Evolutionary conservation across 2,888 invertebrate genomes (phyloP), one percentile per base, ranked within the genome.

Genomic region (Eupithecia exiguata): DNA sequence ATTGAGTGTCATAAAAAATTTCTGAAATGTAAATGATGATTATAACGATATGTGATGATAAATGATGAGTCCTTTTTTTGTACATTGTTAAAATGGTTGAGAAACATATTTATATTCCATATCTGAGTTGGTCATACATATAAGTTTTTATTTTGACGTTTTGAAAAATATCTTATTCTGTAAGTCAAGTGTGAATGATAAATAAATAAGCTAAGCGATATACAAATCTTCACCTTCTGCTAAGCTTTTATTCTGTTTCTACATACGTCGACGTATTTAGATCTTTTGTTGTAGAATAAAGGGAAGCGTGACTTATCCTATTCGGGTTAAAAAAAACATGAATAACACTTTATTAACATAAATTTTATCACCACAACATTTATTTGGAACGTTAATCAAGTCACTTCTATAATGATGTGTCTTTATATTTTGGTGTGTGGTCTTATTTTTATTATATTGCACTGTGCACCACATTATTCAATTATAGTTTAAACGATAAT

Each of bases 221-320:
- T 21, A 53, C 53, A 21, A 58, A 58, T 25, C 62, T 62, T 62
- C 18, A 3, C 18, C 68, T 69, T 69, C 74, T 71, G 74, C 6
- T 38, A n/a, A 49, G 35, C 16, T 36, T 25, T 40, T 43, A 71
- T 71, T 36, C 67, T 63, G 75, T 72, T 53, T 36, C 53, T 69
- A 67, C 74, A 18, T 65, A 74, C 69, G 62, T 43, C 68, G 63
- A 86, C 89, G 88, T 89, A 89, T 93, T 91, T 91, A 91, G 91
- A 89, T 87, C 92, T 90, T 93, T 94, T 94, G 94, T 94, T 84
- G 76, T 78, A 79, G 86, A 82, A 91, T 89, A 92, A 91, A 90
- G 85, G 88, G 88, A 88, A 88, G 86, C 92, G 91, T 93, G 93
- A 92, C 92, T 89, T 89, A 91, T 90, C 88, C 88, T 86, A 87